Evolutionary conservation across 2,113 vertebrate species (phyloP).

Genomic region (Empidonax traillii): DNA sequence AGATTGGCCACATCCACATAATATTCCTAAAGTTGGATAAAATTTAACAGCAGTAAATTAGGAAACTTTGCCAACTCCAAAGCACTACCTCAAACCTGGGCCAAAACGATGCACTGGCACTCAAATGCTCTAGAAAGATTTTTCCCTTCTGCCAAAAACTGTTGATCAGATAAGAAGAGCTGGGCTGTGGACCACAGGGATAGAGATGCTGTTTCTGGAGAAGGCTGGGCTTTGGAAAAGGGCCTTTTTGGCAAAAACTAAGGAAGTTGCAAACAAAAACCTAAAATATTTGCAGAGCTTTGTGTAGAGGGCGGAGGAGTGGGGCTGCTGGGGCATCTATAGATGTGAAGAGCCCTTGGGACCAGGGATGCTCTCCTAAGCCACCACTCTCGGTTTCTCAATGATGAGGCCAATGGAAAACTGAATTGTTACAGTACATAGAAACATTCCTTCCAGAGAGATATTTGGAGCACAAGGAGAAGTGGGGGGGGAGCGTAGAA

Average conservation of each 20-base stretch:
- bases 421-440: neutral
- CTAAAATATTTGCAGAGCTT: neutral
- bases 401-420: neutral
- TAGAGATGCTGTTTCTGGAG: neutral
- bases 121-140: neutral
- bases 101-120: neutral
- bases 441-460: neutral
- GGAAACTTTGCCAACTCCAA: neutral
- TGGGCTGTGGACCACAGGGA: neutral
- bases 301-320: neutral
- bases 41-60: constrained; percentile 40
- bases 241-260: neutral
- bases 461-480: neutral
- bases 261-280: neutral
- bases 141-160: neutral
- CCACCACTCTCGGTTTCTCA: neutral
- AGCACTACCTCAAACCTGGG: neutral
- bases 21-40: constrained; percentile 36
- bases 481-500: neutral
- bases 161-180: constrained; percentile 19
- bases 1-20: neutral
- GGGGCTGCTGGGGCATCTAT: neutral
- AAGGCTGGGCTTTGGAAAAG: neutral
- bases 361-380: neutral
- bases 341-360: neutral